Base-by-base conservation (phyloP, 2,888 invertebrate species). In the Calameuta idolon region DNA sequence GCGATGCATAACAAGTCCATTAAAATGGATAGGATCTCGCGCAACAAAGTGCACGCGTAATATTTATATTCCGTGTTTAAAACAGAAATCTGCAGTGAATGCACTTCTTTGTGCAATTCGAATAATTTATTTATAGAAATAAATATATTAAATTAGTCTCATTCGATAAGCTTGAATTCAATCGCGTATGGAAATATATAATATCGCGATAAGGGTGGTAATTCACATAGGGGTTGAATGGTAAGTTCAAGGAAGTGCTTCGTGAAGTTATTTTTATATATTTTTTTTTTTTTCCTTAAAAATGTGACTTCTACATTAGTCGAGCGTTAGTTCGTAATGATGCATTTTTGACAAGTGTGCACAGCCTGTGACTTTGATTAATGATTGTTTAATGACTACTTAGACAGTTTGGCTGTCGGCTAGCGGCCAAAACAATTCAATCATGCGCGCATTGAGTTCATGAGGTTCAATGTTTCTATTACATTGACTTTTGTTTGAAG, bases 381-480 rank as follows among this genome's bases (percentile, higher is more conserved):
- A 90, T 88, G 89, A 89, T 84, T 77, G 83, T 86, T 86, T 90
- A 89, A 89, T 88, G 88, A 87, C 85, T 87, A 84, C 84, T 86
- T 86, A 86, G 86, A 85, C 84, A 86, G 83, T 84, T 82, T 81
- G 83, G 82, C 83, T 81, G 82, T 76, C 82, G 81, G 84, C 85
- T 83, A 84, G 83, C 81, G 83, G 83, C 84, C 85, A 85, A 89
- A 87, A 86, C 87, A 87, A 85, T 83, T 85, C 85, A 85, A 87
- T 85, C 85, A 82, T 55, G 23, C 55, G 9, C 55, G 55, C 23
- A 55, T 55, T 23, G 55, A 55, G 55, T 55, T 55, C 23, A 55
- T 55, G 55, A 55, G 23, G 15, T 23, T 55, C 55, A 55, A 55
- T 55, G 23, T 55, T 23, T 55, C 55, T 55, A 55, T 55, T 55